Percentiles rank a stretch among this genome's conserved stretches.
These are phyloP conservation scores for Pelodytes ibericus DNA, from an alignment of 2,797 vertebrate genomes.

Conservation along the genomic window DNA sequence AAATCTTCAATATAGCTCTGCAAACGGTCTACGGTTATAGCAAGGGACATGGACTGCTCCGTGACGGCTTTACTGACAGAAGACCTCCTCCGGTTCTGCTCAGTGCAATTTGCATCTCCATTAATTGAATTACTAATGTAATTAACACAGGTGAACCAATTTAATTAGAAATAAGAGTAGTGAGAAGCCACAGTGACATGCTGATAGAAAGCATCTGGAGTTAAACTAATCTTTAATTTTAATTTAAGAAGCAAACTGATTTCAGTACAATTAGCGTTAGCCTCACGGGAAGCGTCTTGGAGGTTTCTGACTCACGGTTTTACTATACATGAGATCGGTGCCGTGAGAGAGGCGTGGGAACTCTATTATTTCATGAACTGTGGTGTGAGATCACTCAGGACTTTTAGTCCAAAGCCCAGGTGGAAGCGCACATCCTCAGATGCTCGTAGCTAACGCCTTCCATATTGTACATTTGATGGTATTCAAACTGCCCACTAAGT, in stretches of 20 bases:
- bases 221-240: conserved; percentile 65
- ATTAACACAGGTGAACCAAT: conserved; percentile 70
- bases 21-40: background rate
- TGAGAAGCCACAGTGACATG: conserved; percentile 65
- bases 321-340: too few relatives aligned
- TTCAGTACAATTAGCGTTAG: conserved; percentile 29
- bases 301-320: background rate
- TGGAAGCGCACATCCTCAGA: too few relatives aligned
- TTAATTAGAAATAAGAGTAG: conserved; percentile 66
- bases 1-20: too few relatives aligned
- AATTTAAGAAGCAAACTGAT: conserved; percentile 56
- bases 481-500: too few relatives aligned
- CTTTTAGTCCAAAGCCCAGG: too few relatives aligned
- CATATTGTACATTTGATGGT: too few relatives aligned
- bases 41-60: background rate
- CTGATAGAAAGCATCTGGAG: conserved; percentile 59
- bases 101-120: conserved; percentile 66
- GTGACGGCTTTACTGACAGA: background rate
- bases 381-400: too few relatives aligned
- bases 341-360: too few relatives aligned
- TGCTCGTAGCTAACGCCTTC: too few relatives aligned
- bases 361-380: too few relatives aligned
- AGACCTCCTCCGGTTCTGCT: conserved; percentile 55
- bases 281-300: conserved; percentile 12
- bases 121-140: conserved; percentile 72